Base-by-base conservation (phyloP, 2,797 vertebrate species). In the Typhlichthys subterraneus region DNA sequence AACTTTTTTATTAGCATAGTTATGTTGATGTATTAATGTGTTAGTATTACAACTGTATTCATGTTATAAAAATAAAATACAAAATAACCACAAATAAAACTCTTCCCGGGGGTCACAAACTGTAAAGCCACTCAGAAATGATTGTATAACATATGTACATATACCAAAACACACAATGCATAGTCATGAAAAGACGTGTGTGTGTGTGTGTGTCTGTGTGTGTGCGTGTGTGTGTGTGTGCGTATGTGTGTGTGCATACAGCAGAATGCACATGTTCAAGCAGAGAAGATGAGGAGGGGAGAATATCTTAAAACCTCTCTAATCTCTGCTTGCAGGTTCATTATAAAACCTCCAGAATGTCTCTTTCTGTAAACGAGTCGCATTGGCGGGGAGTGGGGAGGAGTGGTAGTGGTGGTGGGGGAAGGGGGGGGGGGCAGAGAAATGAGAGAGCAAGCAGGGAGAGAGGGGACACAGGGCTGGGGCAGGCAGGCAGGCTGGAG, bases 281-380 rank as follows among this genome's bases (percentile, higher is more conserved):
- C 57, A 62, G 59, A 23, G 63, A 70, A 67, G 57, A 33, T 45
- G 61, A 59, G 58, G 29, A 54, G 77, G 69, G 75, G 63, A 71
- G 64, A 61, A 83, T 77, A 81, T 82, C 81, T 81, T 69, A 76
- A 77, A 59, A 70, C 64, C 65, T 65, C 63, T 79, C 73, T 90
- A 89, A 91, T 92, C 89, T 86, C 67, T 63, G 68, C 77, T 76
- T 69, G 68, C 82, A 88, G 87, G 76, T 87, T 89, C 88, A 87
- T 86, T 86, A 81, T 80, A 80, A 84, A 85, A 76, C 79, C 75
- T 80, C 80, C 77, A 79, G 85, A 91, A 88, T 78, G 73, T 77
- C 68, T 89, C 77, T 79, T 46, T 69, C 63, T 76, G 70, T 86
- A 86, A 89, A 89, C 84, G 11, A 78, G 51, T 59, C 82, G 75